phyloP scores from a whole-genome alignment of 2,797 vertebrate species.

The Neosilurus hyrtlii region DNA sequence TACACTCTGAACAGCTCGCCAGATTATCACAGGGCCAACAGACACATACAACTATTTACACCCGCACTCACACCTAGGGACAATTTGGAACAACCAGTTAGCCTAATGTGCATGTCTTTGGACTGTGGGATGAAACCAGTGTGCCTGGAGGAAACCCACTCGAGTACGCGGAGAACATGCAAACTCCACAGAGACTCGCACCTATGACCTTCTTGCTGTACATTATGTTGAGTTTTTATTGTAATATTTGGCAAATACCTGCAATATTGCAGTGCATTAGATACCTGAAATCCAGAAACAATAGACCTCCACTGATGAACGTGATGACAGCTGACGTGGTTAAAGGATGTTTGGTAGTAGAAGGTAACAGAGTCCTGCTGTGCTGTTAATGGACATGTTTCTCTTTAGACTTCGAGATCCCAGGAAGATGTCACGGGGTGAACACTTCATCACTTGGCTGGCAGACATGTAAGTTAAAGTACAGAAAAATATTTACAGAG shows the following conservation, averaged over 20 bases:
- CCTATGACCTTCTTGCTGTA: no score
- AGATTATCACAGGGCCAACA: no score
- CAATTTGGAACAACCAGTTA: no score
- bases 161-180: no score
- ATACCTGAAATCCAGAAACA: neutral
- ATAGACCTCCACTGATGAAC: neutral
- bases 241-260: neutral
- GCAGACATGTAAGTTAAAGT: conserved; percentile 85
- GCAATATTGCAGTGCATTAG: neutral
- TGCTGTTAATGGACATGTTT: conserved; percentile 11
- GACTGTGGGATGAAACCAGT: no score
- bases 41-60: no score
- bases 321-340: neutral
- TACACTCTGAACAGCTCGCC: no score
- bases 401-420: conserved; percentile 81
- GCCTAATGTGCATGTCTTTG: no score
- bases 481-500: conserved; percentile 14
- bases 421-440: conserved; percentile 76
- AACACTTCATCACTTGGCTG: conserved; percentile 84
- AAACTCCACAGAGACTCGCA: no score
- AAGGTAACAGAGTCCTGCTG: neutral
- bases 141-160: no score
- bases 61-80: no score
- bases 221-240: neutral
- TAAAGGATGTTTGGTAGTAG: neutral